Percentiles rank a stretch among this genome's conserved stretches.
Evolutionary conservation across 2,888 invertebrate species (phyloP).

Genomic region (Amiota mariae): DNA sequence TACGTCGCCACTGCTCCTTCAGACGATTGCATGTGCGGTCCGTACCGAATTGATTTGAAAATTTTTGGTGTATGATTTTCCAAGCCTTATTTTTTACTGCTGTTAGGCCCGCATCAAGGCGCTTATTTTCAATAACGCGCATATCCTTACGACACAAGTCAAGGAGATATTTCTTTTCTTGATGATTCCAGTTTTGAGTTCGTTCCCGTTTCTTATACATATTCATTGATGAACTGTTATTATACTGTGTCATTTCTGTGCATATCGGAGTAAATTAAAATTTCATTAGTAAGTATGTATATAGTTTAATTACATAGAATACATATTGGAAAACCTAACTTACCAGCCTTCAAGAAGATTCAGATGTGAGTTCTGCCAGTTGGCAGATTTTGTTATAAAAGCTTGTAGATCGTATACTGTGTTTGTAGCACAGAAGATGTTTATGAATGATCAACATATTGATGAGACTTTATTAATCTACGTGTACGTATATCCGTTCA

Average conservation of each 20-base stretch:
- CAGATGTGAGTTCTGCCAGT: slow-evolving; percentile 71
- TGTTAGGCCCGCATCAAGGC: slow-evolving; percentile 75
- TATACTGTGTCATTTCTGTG: slow-evolving; percentile 71
- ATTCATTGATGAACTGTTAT: slow-evolving; percentile 72
- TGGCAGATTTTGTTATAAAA: slow-evolving; percentile 72
- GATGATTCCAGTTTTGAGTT: slow-evolving; percentile 76
- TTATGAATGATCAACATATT: too few relatives aligned
- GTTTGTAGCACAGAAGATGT: slow-evolving; percentile 55
- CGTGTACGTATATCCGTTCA: too few relatives aligned
- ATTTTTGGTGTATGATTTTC: slow-evolving; percentile 75
- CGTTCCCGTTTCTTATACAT: slow-evolving; percentile 76
- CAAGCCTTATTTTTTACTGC: slow-evolving; percentile 75
- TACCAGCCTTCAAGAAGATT: slow-evolving; percentile 69
- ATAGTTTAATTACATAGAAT: too few relatives aligned
- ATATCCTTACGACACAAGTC: slow-evolving; percentile 75
- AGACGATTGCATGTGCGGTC: slow-evolving; percentile 75
- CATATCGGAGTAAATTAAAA: too few relatives aligned
- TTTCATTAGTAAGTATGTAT: too few relatives aligned
- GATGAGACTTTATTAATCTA: too few relatives aligned
- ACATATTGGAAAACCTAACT: slow-evolving; percentile 55
- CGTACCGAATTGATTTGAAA: slow-evolving; percentile 74
- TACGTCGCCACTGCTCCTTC: slow-evolving; percentile 76
- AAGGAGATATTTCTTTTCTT: slow-evolving; percentile 75
- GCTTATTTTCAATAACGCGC: slow-evolving; percentile 75
- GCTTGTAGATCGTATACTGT: slow-evolving; percentile 73